Conservation (phyloP, 1,140 invertebrate species). For the Harlomillsia oculata region DNA sequence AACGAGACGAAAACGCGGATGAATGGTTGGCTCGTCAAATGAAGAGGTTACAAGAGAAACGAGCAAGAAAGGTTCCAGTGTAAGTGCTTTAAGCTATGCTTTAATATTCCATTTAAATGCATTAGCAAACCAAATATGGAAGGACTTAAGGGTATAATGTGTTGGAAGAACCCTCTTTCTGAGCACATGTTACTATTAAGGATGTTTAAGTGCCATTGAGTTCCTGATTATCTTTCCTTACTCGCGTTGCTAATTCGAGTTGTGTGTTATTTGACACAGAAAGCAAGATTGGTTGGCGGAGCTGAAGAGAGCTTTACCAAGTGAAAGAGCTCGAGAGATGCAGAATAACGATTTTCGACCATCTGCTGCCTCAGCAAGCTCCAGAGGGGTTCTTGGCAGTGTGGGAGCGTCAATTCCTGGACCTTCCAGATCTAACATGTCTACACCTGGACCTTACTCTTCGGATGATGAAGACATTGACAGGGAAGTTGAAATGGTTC, state of each 20-base stretch:
- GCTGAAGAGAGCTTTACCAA: constrained; percentile 24
- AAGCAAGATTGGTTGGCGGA: constrained; percentile 27
- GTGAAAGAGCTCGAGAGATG: constrained; percentile 1
- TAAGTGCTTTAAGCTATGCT: not conserved
- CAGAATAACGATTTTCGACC: constrained; percentile 4
- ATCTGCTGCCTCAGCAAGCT: not conserved
- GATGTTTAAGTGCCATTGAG: not conserved
- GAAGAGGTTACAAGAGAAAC: constrained; percentile 30
- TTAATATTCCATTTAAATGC: too few relatives aligned
- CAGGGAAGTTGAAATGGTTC: constrained; percentile 25
- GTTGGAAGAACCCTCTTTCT: too few relatives aligned
- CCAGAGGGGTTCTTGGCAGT: not conserved
- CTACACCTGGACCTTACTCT: constrained; percentile 22
- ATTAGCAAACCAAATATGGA: too few relatives aligned
- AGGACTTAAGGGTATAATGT: too few relatives aligned
- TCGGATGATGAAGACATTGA: constrained; percentile 29
- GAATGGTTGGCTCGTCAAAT: constrained; percentile 34
- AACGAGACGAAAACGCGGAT: constrained; percentile 21
- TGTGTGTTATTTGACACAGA: too few relatives aligned
- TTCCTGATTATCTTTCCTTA: not conserved
- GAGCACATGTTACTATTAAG: not conserved
- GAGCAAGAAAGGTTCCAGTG: constrained; percentile 14
- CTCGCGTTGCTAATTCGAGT: not conserved
- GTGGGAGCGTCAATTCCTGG: not conserved
- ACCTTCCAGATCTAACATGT: constrained; percentile 3